phyloP scores from a whole-genome alignment of 2,113 vertebrate genomes.

The Orycteropus afer region DNA sequence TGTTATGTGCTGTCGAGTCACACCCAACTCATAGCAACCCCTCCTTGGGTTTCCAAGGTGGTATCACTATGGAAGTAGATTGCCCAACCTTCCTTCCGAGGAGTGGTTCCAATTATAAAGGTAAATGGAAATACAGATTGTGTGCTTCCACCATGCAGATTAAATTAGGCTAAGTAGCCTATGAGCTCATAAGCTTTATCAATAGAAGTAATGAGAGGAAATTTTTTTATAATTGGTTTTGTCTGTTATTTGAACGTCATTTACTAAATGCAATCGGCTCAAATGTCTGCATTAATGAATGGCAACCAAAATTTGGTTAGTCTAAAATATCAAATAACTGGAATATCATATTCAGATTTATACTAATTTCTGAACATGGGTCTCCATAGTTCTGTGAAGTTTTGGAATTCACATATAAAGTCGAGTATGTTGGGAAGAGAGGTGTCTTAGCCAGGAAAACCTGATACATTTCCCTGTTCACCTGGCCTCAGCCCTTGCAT shows the following conservation, averaged over 20 bases:
- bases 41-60: too few relatives aligned
- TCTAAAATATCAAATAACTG: not conserved
- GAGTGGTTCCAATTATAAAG: not conserved
- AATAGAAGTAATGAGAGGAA: constrained; percentile 1
- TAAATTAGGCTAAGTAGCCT: not conserved
- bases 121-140: not conserved
- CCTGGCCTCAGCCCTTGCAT: not conserved
- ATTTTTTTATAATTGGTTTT: constrained; percentile 45
- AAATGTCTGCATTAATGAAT: not conserved
- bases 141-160: not conserved
- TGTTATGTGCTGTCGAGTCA: too few relatives aligned
- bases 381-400: not conserved
- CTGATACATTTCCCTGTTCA: not conserved
- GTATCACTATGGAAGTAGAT: too few relatives aligned
- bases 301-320: not conserved
- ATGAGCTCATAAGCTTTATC: not conserved
- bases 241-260: constrained; percentile 14
- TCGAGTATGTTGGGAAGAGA: not conserved
- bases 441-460: not conserved
- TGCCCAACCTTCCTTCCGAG: too few relatives aligned
- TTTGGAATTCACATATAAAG: constrained; percentile 5
- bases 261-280: constrained; percentile 8
- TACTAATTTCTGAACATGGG: not conserved
- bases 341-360: not conserved
- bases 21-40: too few relatives aligned